Base-by-base conservation (phyloP, 2,113 vertebrate species). In the Nesoenas mayeri region DNA sequence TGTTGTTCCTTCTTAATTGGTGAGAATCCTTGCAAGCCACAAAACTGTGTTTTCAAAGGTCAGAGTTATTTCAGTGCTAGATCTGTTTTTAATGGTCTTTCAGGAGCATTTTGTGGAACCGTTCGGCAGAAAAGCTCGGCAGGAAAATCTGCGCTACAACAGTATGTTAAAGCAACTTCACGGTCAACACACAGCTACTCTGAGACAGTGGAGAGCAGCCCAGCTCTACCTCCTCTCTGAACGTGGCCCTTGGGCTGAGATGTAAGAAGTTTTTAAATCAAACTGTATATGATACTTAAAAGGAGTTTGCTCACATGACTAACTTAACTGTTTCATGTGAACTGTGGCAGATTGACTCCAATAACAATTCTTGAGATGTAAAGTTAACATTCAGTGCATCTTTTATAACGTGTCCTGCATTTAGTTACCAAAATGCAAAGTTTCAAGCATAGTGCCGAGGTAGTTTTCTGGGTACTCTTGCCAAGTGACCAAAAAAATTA, bases 101-200 rank as follows among this genome's bases (percentile, higher is more conserved):
- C 58, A 99, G 99, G 99, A 99, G 75, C 98, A 98, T 90, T 99
- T 99, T 97, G 98, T 99, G 97, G 99, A 99, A 87, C 98, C 99
- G 1, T 99, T 99, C 97, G 98, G 98, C 12, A 98, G 99, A n/a
- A 98, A 99, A 58, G 98, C 98, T 48, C 98, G 99, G 13, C 99
- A 99, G 96, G 99, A 99, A 86, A 99, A 99, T 85, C 97, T 99
- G 57, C 98, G 99, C 36, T 99, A 99, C 98, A 99, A 99, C 98
- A 99, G 98, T 92, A 99, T 99, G 98, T 90, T 99, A 61, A 99
- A 99, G 90, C 99, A 99, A 95, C 98, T 99, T 48, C 98, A 98
- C 95, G 98, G 98, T 67, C 99, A 99, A 51, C 98, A 98, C 92
- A 97, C 97, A 26, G 97, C 98, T 73, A 98, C 97, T 54, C 92